Evolutionary conservation across 2,888 invertebrate species (phyloP), one percentile per base, ranked within the genome.

Genomic region (Acrobasis consociella): DNA sequence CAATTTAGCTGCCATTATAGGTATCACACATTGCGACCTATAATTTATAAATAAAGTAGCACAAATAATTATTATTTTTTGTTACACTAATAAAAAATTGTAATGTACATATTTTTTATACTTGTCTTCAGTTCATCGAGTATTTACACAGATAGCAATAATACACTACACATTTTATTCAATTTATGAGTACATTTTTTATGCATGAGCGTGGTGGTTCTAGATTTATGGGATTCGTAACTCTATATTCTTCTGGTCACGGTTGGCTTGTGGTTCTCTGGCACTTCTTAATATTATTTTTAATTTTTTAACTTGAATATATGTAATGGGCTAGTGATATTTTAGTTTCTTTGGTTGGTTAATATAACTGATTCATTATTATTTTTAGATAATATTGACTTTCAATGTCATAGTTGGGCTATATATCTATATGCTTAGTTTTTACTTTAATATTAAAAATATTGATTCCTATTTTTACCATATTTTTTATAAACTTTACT

Each of bases 251-350:
- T 46, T n/a, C 46, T n/a, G 46, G 31, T 49, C n/a, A 58, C n/a
- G 31, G 31, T 16, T 15, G 10, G 55, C 16, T 16, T 55, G 10
- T 72, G 67, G 71, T 65, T 65, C 68, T 62, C 67, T 39, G 16
- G 15, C 38, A 39, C 16, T 55, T 7, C 31, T 31, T 31, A 8
- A 31, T 15, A 53, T 37, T 52, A 13, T 52, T 52, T 52, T 13
- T 11, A 11, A 3, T 39, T 42, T 11, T 5, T 42, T n/a, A n/a
- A n/a, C n/a, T 42, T 42, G 8, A 11, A 11, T 46, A 13, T 46
- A 7, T 13, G n/a, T 10, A 46, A 13, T 13, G 13, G 46, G n/a
- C 13, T 46, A 46, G 13, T 11, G 3, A 46, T 46, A 46, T 13
- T 46, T 13, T 46, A 7, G 46, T 2, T 46, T 46, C n/a, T 46